phyloP scores from a whole-genome alignment of 2,113 vertebrate genomes.

The Mormoops blainvillei region DNA sequence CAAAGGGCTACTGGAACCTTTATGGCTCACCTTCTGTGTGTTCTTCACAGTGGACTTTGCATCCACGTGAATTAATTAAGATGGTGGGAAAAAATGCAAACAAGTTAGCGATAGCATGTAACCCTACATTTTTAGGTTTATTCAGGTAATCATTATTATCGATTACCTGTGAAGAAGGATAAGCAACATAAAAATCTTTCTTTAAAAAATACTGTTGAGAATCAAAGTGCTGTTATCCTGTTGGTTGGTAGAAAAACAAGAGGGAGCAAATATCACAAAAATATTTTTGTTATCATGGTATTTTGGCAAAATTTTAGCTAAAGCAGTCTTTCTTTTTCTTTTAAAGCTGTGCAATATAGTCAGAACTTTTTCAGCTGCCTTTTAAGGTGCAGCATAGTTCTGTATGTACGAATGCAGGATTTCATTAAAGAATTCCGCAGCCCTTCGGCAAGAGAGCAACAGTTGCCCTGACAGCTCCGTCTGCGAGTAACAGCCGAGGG shows the following conservation, averaged over 20 bases:
- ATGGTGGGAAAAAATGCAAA: neutral
- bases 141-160: neutral
- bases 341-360: neutral
- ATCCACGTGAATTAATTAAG: constrained; percentile 13
- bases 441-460: neutral
- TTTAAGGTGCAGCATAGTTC: neutral
- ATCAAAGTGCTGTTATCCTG: neutral
- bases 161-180: neutral
- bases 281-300: neutral
- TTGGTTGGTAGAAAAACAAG: neutral
- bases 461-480: neutral
- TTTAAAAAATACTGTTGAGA: neutral
- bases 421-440: neutral
- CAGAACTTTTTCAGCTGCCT: neutral
- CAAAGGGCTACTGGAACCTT: neutral
- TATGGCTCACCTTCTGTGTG: neutral
- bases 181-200: neutral
- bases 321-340: neutral
- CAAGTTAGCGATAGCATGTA: neutral
- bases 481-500: neutral
- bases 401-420: neutral
- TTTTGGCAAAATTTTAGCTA: neutral
- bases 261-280: neutral
- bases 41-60: constrained; percentile 5
- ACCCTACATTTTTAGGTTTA: neutral